These are phyloP conservation scores for Eretmochelys imbricata DNA, from an alignment of 2,113 vertebrate species.

Conservation along the genomic window DNA sequence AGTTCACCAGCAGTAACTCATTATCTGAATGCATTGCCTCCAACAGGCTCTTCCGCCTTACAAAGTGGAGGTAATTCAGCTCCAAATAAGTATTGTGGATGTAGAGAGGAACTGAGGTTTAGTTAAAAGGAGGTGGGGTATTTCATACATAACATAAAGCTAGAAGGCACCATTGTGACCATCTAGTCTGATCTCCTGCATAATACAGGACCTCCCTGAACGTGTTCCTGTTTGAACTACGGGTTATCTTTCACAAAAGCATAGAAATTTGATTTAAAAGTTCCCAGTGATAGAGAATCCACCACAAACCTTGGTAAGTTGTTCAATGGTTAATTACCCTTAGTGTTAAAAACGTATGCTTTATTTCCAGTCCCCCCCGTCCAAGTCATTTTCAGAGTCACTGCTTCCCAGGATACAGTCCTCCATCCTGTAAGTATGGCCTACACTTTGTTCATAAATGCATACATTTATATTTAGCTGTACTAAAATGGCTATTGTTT, in stretches of 20 bases:
- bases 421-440: background rate
- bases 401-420: background rate
- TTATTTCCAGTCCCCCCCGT: background rate
- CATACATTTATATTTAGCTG: background rate
- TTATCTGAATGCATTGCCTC: background rate
- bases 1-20: slow-evolving; percentile 69
- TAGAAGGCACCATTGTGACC: background rate
- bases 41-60: background rate
- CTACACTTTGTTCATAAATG: background rate
- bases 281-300: no score
- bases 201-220: background rate
- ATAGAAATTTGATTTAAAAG: background rate
- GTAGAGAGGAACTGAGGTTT: background rate
- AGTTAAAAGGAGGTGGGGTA: background rate
- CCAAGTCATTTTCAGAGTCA: background rate
- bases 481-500: background rate
- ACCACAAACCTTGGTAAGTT: background rate
- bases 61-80: background rate
- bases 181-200: background rate
- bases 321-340: background rate
- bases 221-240: background rate
- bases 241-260: background rate
- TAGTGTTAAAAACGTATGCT: background rate
- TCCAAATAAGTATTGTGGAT: accelerated
- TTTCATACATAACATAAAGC: background rate